Percentiles rank a stretch among this genome's conserved stretches.
phyloP scores from a whole-genome alignment of 2,113 vertebrate species.

The Haemorhous mexicanus region DNA sequence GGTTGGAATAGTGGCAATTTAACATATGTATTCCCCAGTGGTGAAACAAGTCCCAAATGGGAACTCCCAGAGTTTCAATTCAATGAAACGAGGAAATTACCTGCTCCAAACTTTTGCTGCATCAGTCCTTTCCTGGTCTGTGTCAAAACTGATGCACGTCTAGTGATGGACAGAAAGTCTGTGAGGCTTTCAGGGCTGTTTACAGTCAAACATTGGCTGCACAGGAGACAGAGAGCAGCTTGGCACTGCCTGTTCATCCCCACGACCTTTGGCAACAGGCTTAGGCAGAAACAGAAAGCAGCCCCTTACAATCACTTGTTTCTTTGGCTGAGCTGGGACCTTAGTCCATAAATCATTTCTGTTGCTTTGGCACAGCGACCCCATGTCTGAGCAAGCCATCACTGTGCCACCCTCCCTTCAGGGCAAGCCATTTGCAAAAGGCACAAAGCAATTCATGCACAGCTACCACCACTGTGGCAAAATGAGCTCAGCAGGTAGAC shows the following conservation, averaged over 20 bases:
- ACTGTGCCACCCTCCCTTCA: neutral
- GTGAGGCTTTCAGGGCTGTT: neutral
- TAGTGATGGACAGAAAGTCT: neutral
- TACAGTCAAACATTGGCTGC: neutral
- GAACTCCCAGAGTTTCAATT: neutral
- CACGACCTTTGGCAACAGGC: neutral
- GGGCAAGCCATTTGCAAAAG: neutral
- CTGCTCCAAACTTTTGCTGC: neutral
- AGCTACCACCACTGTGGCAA: neutral
- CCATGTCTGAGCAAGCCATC: neutral
- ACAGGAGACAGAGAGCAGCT: neutral
- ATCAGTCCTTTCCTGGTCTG: neutral
- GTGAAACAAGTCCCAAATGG: neutral
- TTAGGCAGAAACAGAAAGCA: neutral
- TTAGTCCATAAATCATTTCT: neutral
- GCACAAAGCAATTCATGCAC: neutral
- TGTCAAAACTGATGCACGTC: neutral
- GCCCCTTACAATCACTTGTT: neutral
- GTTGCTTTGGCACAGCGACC: neutral
- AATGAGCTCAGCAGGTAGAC: neutral
- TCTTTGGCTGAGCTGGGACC: neutral
- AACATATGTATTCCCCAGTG: neutral
- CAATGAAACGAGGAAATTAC: neutral
- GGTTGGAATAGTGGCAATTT: neutral
- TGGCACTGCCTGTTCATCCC: neutral